Evolutionary conservation across 2,113 vertebrate genomes (phyloP).

Genomic region (Indri indri): DNA sequence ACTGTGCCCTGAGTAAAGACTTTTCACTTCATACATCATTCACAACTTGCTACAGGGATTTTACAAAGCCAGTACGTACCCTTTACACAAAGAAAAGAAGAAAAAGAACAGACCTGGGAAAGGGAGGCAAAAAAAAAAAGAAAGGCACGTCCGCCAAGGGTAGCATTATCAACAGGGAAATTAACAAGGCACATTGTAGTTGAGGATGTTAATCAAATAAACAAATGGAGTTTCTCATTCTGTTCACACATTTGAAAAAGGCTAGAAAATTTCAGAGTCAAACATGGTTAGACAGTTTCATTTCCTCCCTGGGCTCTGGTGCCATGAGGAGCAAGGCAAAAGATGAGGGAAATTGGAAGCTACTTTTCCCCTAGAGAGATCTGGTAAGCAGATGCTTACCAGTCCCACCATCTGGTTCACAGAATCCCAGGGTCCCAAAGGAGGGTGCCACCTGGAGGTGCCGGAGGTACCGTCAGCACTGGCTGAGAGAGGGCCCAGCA

Average conservation of each 20-base stretch:
- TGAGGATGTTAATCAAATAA: slow-evolving; percentile 78
- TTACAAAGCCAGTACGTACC: slow-evolving; percentile 82
- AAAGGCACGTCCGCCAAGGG: slow-evolving; percentile 55
- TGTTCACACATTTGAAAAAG: slow-evolving; percentile 58
- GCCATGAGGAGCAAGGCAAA: neutral
- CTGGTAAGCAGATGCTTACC: neutral
- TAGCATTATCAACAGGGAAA: slow-evolving; percentile 64
- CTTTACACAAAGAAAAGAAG: slow-evolving; percentile 79
- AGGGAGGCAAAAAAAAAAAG: neutral
- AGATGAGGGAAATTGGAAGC: neutral
- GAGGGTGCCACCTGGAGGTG: neutral
- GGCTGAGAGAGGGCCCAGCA: neutral
- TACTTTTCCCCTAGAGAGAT: neutral
- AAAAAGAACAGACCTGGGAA: slow-evolving; percentile 66
- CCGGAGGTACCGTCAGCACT: neutral
- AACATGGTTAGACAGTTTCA: neutral
- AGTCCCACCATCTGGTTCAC: slow-evolving; percentile 9
- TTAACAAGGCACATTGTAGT: slow-evolving; percentile 66
- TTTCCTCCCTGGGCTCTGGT: neutral
- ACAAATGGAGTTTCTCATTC: neutral
- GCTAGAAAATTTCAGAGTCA: slow-evolving; percentile 43
- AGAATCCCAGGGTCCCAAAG: neutral
- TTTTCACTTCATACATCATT: slow-evolving; percentile 89
- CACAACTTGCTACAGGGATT: slow-evolving; percentile 86
- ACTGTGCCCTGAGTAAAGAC: slow-evolving; percentile 84